These are phyloP conservation scores for Polyploca ridens DNA, from an alignment of 2,888 invertebrate species.

Conservation along the genomic window DNA sequence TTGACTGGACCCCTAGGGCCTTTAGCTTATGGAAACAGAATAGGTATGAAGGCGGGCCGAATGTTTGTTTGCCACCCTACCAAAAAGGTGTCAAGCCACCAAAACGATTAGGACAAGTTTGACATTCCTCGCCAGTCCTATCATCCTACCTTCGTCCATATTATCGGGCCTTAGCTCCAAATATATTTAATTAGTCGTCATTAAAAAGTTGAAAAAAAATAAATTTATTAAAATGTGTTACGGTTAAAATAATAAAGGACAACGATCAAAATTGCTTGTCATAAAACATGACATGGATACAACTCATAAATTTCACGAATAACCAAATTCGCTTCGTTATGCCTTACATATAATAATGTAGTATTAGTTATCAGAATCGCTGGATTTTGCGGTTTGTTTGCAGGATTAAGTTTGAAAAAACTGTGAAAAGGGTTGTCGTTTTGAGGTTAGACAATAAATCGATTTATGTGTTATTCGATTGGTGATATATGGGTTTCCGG, in stretches of 20 bases:
- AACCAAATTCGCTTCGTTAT: constrained; percentile 44
- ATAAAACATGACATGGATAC: constrained; percentile 56
- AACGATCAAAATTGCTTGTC: constrained; percentile 40
- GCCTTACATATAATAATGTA: constrained; percentile 41
- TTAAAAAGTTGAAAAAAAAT: too few species aligned
- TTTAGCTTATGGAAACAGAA: too few species aligned
- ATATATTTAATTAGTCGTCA: too few species aligned
- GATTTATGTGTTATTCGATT: constrained; percentile 29
- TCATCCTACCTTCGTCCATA: too few species aligned
- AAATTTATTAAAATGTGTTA: neutral
- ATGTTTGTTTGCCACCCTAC: too few species aligned
- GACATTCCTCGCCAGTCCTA: too few species aligned
- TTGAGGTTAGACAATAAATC: constrained; percentile 41
- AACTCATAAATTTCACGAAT: constrained; percentile 60
- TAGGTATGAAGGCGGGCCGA: too few species aligned
- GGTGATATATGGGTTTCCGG: neutral
- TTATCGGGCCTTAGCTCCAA: too few species aligned
- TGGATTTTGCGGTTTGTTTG: constrained; percentile 68
- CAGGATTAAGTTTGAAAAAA: constrained; percentile 46
- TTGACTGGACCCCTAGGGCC: too few species aligned
- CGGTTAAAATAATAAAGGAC: neutral
- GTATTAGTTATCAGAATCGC: constrained; percentile 46
- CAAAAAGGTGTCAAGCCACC: too few species aligned
- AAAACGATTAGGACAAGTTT: too few species aligned
- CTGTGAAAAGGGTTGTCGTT: constrained; percentile 64